phyloP scores from a whole-genome alignment of 2,888 invertebrate species.

The Metalampra italica region DNA sequence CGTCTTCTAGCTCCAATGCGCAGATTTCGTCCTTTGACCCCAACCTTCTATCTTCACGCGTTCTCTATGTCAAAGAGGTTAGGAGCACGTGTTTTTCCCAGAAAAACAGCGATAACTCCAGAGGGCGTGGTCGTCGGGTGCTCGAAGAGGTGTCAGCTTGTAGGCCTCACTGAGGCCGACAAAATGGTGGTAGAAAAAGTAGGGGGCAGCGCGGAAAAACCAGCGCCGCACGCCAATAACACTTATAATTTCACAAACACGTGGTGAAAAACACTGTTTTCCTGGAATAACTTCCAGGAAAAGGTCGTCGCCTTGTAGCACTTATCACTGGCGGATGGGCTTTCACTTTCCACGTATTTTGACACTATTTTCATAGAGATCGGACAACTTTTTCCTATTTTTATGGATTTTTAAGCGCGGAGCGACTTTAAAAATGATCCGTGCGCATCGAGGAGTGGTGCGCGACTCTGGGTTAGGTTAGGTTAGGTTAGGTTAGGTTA shows the following conservation, averaged over 20 bases:
- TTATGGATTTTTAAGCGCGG: no score
- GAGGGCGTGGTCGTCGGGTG: background rate
- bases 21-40: background rate
- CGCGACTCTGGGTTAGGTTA: conserved; percentile 11
- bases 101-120: background rate
- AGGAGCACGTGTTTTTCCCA: background rate
- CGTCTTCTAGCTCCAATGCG: background rate
- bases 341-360: no score
- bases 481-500: conserved; percentile 9
- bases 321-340: no score
- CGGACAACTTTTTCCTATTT: no score
- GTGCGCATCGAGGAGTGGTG: no score
- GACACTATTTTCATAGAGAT: no score
- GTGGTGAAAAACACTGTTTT: no score
- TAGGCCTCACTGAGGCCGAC: background rate
- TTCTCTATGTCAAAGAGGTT: background rate
- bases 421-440: no score
- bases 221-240: background rate
- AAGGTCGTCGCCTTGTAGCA: no score
- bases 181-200: background rate
- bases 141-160: background rate
- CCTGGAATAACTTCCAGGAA: background rate
- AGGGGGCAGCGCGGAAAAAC: background rate
- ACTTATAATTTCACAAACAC: no score
- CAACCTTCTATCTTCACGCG: background rate